Base-by-base conservation (phyloP, 2,888 invertebrate species). In the Germaria angustata region DNA sequence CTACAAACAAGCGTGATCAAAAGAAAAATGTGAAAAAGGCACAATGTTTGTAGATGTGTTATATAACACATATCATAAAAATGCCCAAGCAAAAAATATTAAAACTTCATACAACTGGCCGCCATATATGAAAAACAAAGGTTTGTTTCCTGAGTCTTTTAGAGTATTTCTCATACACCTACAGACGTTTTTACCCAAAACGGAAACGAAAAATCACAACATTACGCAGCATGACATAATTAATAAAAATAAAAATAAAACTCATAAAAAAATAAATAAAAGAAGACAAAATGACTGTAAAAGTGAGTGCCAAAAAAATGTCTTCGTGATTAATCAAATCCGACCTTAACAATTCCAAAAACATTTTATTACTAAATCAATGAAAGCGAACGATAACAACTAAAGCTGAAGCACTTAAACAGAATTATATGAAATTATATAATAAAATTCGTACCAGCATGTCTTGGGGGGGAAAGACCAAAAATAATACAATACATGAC, bases 361-460 rank as follows among this genome's bases (percentile, higher is more conserved):
- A 28, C 28, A 28, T 6, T 28, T 39, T 66, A 68, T 77, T 81
- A 77, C 72, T 20, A 81, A 77, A 77, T 72, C 81, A 32, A 72
- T 68, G 66, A 77, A 81, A 81, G 32, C 15, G 53, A 73, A 73
- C 24, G 20, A 53, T 28, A 55, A 20, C 15, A 44, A 17, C 44
- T 2, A 55, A 46, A 34, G 28, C 4, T 15, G 28, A 68, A 65
- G n/a, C 63, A 71, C 63, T 76, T 69, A 15, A 76, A 53, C 32
- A 44, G 59, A 71, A 71, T 65, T 49, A 36, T 51, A 61, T 28
- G 1, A 39, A 72, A 59, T 81, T 81, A 71, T 55, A 57, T 81
- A 81, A 80, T 34, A 53, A 66, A 9, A 44, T 5, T 6, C 44
- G 20, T 6, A 6, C 28, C 28, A 28, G 28, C 6, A 28, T 28